These are phyloP conservation scores for Drosophila cardini DNA, from an alignment of 1,140 invertebrate species.

Conservation along the genomic window DNA sequence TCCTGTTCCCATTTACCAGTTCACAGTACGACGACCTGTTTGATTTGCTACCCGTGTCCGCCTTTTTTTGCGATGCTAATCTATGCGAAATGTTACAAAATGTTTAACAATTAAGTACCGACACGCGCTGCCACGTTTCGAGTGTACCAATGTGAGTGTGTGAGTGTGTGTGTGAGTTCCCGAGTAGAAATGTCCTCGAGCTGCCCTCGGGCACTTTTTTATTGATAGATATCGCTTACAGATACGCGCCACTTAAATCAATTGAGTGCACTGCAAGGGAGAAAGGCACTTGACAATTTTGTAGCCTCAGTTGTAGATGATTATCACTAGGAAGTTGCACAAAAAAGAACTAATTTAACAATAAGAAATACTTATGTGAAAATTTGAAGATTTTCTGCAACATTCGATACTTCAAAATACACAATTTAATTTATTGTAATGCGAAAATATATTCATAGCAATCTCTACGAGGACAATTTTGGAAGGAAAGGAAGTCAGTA, in stretches of 20 bases:
- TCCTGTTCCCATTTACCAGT: background rate
- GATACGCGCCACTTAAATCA: conserved; percentile 61
- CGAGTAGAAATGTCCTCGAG: conserved; percentile 7
- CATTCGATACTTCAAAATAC: too few species aligned
- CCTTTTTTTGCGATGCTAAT: conserved; percentile 83
- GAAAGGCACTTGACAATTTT: conserved; percentile 51
- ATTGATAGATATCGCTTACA: conserved; percentile 75
- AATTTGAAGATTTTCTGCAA: too few species aligned
- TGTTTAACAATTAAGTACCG: conserved; percentile 83
- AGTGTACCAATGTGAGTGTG: conserved; percentile 46
- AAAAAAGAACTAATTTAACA: conserved; percentile 54
- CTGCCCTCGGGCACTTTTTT: conserved; percentile 55
- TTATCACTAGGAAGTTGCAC: conserved; percentile 53
- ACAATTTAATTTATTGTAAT: too few species aligned
- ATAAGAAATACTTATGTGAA: too few species aligned
- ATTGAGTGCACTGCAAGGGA: conserved; percentile 34
- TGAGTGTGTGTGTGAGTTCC: background rate
- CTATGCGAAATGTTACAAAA: conserved; percentile 83
- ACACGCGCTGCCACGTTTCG: conserved; percentile 79
- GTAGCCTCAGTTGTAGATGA: conserved; percentile 14
- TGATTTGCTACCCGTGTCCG: conserved; percentile 60
- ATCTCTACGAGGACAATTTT: too few species aligned
- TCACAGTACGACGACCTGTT: conserved; percentile 65
- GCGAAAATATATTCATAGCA: too few species aligned
- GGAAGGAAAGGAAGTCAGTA: too few species aligned